Evolutionary conservation across 2,113 vertebrate genomes (phyloP).

Genomic region (Oreotrochilus melanogaster): DNA sequence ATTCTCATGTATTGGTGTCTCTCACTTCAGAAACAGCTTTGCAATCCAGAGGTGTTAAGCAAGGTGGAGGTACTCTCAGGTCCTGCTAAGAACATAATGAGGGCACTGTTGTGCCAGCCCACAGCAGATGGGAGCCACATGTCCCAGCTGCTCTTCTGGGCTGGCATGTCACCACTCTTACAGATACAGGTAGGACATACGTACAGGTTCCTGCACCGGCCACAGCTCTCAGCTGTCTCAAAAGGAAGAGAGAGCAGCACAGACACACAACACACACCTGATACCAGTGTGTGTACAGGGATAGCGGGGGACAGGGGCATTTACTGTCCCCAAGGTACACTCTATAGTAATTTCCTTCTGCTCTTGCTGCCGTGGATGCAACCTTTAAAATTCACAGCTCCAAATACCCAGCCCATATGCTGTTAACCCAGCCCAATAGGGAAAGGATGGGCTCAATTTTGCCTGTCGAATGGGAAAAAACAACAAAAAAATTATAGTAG

Average conservation of each 20-base stretch:
- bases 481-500: neutral
- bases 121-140: neutral
- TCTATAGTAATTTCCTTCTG: neutral
- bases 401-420: neutral
- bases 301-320: neutral
- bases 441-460: neutral
- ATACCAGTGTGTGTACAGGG: neutral
- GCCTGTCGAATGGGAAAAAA: neutral
- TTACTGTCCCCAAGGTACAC: neutral
- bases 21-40: neutral
- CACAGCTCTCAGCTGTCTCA: neutral
- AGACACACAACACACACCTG: neutral
- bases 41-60: fast-evolving
- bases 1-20: neutral
- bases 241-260: neutral
- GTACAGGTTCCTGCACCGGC: neutral
- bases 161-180: neutral
- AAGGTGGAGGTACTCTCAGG: fast-evolving
- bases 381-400: neutral
- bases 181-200: neutral
- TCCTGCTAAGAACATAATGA: neutral
- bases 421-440: neutral
- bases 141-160: neutral
- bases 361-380: neutral
- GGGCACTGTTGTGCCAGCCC: neutral